Conservation (phyloP, 2,113 vertebrate species). For the Austrofundulus limnaeus region DNA sequence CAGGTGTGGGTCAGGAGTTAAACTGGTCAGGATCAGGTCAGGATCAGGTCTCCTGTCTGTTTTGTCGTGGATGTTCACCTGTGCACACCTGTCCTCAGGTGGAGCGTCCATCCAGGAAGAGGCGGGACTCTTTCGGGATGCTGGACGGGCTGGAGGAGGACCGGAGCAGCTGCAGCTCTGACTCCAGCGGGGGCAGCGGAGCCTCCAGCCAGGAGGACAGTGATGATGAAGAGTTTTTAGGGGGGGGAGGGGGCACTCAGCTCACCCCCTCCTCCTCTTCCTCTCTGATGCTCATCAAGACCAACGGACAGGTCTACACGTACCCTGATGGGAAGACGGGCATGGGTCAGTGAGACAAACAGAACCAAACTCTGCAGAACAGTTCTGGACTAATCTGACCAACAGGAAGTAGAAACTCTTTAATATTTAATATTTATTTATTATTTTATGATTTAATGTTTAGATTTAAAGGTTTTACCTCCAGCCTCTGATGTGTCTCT, state of each 20-base stretch:
- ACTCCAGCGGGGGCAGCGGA: constrained; percentile 90
- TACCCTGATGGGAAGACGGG: constrained; percentile 96
- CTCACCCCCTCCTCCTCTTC: constrained; percentile 84
- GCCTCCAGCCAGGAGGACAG: constrained; percentile 94
- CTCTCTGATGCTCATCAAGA: constrained; percentile 93
- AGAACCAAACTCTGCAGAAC: neutral
- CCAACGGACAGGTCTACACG: constrained; percentile 97
- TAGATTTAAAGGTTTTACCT: too few species aligned
- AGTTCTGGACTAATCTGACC: neutral
- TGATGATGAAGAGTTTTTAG: constrained; percentile 85
- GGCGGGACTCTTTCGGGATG: constrained; percentile 90
- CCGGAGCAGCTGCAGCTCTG: constrained; percentile 66
- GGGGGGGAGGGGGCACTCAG: constrained; percentile 14
- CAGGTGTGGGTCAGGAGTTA: too few species aligned
- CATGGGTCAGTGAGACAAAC: constrained; percentile 86
- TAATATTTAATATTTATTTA: neutral
- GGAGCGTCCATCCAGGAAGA: constrained; percentile 85
- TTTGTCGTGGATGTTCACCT: neutral
- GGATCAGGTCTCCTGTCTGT: too few species aligned
- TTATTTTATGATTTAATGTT: too few species aligned
- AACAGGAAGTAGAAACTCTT: neutral
- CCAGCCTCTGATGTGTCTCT: too few species aligned
- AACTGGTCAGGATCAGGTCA: too few species aligned
- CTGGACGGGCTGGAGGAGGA: constrained; percentile 96
- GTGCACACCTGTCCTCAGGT: constrained; percentile 68